Conservation (phyloP, 2,113 vertebrate species). For the Centropristis striata region DNA sequence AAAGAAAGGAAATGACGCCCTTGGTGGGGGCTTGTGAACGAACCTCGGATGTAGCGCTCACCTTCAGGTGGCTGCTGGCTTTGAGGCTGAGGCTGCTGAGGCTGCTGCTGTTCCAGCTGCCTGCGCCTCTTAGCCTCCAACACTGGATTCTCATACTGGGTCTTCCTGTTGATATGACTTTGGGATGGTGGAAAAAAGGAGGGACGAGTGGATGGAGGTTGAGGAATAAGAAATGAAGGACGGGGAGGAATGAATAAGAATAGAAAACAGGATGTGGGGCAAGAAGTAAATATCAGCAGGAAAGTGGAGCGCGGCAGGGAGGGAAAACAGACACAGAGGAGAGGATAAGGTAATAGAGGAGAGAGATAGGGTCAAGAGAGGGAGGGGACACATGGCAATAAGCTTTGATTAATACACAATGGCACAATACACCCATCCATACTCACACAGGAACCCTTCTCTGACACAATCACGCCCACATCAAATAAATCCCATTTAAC, state of each 20-base stretch:
- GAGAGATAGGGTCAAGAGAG: slow-evolving; percentile 37
- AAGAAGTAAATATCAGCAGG: slow-evolving; percentile 32
- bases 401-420: slow-evolving; percentile 65
- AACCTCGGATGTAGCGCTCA: slow-evolving; percentile 87
- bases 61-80: slow-evolving; percentile 93
- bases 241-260: neutral
- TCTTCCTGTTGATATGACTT: slow-evolving; percentile 99
- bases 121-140: slow-evolving; percentile 97
- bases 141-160: slow-evolving; percentile 98
- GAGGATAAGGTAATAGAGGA: slow-evolving; percentile 51
- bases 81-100: slow-evolving; percentile 84
- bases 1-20: slow-evolving; percentile 80
- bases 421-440: slow-evolving; percentile 13
- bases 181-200: slow-evolving; percentile 38
- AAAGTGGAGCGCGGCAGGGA: slow-evolving; percentile 7
- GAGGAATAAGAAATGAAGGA: neutral
- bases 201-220: neutral
- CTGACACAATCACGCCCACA: slow-evolving; percentile 6
- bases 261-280: slow-evolving; percentile 19
- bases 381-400: slow-evolving; percentile 60
- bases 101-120: slow-evolving; percentile 92
- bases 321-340: slow-evolving; percentile 7
- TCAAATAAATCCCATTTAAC: slow-evolving; percentile 25
- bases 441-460: slow-evolving; percentile 1
- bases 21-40: slow-evolving; percentile 73